Conservation (phyloP, 2,888 invertebrate genomes). For the Belgica antarctica region DNA sequence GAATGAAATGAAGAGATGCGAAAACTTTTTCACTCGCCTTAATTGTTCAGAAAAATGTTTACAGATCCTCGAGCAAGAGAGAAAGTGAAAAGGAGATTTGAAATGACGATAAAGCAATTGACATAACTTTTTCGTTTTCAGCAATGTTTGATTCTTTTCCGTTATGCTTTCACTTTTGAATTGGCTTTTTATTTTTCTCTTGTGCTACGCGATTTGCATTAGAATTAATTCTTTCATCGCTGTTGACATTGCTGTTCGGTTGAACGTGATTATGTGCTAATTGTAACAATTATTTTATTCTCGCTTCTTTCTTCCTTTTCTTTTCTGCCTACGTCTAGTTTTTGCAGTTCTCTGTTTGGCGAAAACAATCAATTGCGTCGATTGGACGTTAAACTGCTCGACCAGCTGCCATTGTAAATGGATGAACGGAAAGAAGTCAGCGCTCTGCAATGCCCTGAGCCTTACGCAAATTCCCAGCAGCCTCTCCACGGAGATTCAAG, state of each 20-base stretch:
- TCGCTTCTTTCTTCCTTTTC: constrained; percentile 3
- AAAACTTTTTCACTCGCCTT: not conserved
- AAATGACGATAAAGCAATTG: constrained; percentile 42
- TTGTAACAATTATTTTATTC: constrained; percentile 12
- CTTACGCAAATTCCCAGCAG: constrained; percentile 73
- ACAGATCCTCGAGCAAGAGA: not conserved
- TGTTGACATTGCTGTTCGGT: no score
- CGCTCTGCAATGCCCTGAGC: constrained; percentile 77
- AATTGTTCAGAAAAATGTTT: constrained; percentile 31
- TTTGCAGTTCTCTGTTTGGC: constrained; percentile 39
- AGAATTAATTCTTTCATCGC: not conserved
- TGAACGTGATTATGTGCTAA: constrained; percentile 24
- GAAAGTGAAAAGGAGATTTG: not conserved
- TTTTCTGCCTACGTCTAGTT: constrained; percentile 26
- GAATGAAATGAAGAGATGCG: not conserved
- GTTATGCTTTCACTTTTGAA: constrained; percentile 6
- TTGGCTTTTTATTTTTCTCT: not conserved
- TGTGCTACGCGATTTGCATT: not conserved
- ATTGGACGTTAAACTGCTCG: constrained; percentile 83
- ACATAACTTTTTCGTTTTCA: constrained; percentile 35
- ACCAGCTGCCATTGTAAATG: constrained; percentile 86
- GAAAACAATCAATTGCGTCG: constrained; percentile 56
- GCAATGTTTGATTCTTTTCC: not conserved
- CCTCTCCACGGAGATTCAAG: constrained; percentile 68
- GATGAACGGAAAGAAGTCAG: constrained; percentile 88